phyloP scores from a whole-genome alignment of 2,888 invertebrate species.

The Hirtodrosophila duncani region DNA sequence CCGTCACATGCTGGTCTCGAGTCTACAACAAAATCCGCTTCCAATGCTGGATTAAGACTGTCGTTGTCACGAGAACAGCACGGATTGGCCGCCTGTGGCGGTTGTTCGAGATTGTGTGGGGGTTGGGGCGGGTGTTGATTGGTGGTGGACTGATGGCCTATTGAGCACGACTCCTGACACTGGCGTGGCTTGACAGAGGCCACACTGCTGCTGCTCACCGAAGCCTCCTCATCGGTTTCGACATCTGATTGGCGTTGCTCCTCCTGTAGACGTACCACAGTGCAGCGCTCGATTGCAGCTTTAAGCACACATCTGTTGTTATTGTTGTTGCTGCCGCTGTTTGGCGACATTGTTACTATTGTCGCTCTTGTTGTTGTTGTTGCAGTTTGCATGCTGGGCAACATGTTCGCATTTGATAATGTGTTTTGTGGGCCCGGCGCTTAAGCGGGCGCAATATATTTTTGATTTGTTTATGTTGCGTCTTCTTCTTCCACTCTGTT shows the following conservation, averaged over 20 bases:
- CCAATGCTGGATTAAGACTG: slow-evolving; percentile 23
- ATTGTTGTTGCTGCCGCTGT: slow-evolving; percentile 8
- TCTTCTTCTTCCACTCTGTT: neutral
- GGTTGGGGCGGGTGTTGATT: no score
- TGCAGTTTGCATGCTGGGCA: slow-evolving; percentile 38
- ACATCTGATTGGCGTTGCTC: neutral
- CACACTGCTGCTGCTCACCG: neutral
- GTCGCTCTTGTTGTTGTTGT: slow-evolving; percentile 12
- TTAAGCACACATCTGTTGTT: slow-evolving; percentile 41
- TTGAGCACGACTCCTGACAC: no score
- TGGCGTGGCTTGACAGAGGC: no score
- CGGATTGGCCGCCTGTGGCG: slow-evolving; percentile 15
- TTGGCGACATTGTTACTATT: slow-evolving; percentile 3
- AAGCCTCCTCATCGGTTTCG: neutral
- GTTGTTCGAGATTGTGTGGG: no score
- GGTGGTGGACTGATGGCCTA: no score
- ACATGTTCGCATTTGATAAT: slow-evolving; percentile 46
- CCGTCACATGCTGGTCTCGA: slow-evolving; percentile 24
- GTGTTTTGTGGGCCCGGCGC: no score
- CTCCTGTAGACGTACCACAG: slow-evolving; percentile 24
- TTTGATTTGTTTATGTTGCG: neutral
- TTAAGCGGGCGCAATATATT: no score
- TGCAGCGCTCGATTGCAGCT: slow-evolving; percentile 25
- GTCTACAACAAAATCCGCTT: slow-evolving; percentile 46
- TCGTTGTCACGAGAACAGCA: slow-evolving; percentile 34